A percentile compares a stretch with the other conserved stretches of the same genome.
phyloP scores from a whole-genome alignment of 2,113 vertebrate genomes.

The Oryzias javanicus region DNA sequence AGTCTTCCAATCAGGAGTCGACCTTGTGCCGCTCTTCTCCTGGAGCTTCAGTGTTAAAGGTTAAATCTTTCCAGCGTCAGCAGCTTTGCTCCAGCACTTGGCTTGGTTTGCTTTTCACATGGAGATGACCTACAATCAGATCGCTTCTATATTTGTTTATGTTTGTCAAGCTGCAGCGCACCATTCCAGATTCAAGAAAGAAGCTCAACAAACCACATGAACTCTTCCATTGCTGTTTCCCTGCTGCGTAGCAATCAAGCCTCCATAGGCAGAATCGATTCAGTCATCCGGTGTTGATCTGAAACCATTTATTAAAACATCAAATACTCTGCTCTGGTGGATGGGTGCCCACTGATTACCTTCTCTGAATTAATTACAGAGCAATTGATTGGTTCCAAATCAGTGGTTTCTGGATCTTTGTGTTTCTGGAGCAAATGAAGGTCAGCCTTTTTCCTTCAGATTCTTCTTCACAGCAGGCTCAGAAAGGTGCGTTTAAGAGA shows the following conservation, averaged over 20 bases:
- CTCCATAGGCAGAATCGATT: slow-evolving; percentile 50
- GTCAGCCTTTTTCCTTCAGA: slow-evolving; percentile 42
- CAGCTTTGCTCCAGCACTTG: not conserved
- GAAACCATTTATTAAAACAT: slow-evolving; percentile 70
- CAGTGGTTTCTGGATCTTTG: slow-evolving; percentile 34
- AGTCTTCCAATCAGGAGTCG: too few species aligned
- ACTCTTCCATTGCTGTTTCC: slow-evolving; percentile 31
- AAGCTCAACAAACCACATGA: slow-evolving; percentile 22
- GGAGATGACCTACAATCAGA: slow-evolving; percentile 38
- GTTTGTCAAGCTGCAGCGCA: slow-evolving; percentile 12
- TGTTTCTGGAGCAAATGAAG: slow-evolving; percentile 55
- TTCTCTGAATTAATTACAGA: slow-evolving; percentile 64
- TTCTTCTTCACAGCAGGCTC: not conserved
- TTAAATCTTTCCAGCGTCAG: too few species aligned
- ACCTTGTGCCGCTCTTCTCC: too few species aligned
- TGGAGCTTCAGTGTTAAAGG: too few species aligned
- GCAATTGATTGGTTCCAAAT: slow-evolving; percentile 60
- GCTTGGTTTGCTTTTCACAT: slow-evolving; percentile 43
- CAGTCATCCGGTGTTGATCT: slow-evolving; percentile 48
- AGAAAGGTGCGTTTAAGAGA: too few species aligned
- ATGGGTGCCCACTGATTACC: slow-evolving; percentile 61
- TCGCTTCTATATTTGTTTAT: slow-evolving; percentile 40
- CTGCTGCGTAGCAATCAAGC: slow-evolving; percentile 56
- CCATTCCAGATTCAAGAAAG: slow-evolving; percentile 24
- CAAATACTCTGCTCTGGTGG: slow-evolving; percentile 51